Base-by-base conservation (phyloP, 2,888 invertebrate species). In the Tetragonisca angustula region DNA sequence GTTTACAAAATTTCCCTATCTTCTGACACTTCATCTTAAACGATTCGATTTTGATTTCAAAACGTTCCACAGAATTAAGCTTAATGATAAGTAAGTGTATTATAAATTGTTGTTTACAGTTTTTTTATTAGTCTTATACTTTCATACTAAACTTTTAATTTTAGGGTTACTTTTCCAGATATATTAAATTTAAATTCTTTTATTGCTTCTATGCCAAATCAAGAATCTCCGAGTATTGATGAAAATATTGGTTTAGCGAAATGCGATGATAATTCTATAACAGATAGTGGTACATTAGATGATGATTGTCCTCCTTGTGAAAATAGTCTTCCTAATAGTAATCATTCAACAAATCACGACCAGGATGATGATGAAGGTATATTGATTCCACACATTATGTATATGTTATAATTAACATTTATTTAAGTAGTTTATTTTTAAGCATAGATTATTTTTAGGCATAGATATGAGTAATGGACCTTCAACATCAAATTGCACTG, bases 1-100 rank as follows among this genome's bases (percentile, higher is more conserved):
- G 93, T 98, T 98, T 93, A 96, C 96, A 32, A 96, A 97, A 87
- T 98, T 98, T 94, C 98, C 98, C 0, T 98, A 98, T 94, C 95
- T 98, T 83, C 95, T 98, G 69, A 98, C 98, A 0, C 95, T 98
- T 88, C 98, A 98, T 93, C 95, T 98, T 91, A 98, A 98, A 93
- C 96, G 98, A 83, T 98, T 98, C 93, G 98, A 98, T 95, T 98
- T 98, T 93, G 98, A 98, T 94, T 98, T 97, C 92, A 96, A 95
- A 89, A 97, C 97, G 11, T 96, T 97, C 95, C 97, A 97, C 93
- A 95, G 98, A 87, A 97, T 98, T 87, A 98, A 98, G 94, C 95
- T 98, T 65, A 98, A 98, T 93, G 98, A 98, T 95, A 97, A 96
- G 97, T 97, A 93, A 95, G 96, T 94, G 77, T 52, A n/a, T 59